Evolutionary conservation across 2,888 invertebrate genomes (phyloP), one percentile per base, ranked within the genome.

Genomic region (Phymatocera aterrima): DNA sequence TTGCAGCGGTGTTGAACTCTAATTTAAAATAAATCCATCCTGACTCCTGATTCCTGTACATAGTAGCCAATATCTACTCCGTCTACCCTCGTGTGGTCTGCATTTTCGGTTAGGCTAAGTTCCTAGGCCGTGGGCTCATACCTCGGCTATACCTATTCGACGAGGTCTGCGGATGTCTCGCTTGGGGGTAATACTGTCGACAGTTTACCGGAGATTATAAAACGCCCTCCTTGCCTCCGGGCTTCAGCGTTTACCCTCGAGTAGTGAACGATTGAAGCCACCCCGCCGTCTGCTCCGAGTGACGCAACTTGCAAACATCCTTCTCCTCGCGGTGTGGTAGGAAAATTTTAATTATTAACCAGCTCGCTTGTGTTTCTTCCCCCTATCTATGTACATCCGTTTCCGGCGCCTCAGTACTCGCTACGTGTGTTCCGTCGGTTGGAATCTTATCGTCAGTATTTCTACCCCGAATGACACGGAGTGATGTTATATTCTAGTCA

Each of bases 151-250:
- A n/a, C n/a, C n/a, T n/a, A 51, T 72, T 72, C 72, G 15, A 51
- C 48, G 51, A n/a, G 57, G 72, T 75, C 75, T 75, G 60, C 60
- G 57, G 75, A 75, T 75, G 75, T 60, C 60, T 18, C 75, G 75
- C 75, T 57, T 60, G 75, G 40, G 75, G 75, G 57, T 75, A 40
- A 75, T 75, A 57, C 75, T 40, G 75, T 57, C 75, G 75, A 34
- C 75, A 75, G 75, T 75, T 75, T 54, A 75, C 75, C 75, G 57
- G 75, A 75, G 75, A 75, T 75, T 75, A 75, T 75, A 75, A 75
- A 75, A 75, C 75, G 40, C 57, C 75, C 75, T 75, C 21, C 75
- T 60, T 40, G 37, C 48, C 43, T 54, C 24, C 75, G 21, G 28
- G 40, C 12, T 57, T 34, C 75, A 72, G 18, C 31, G 72, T 43